Evolutionary conservation across 2,888 invertebrate species (phyloP).

Genomic region (Dynastes maya): DNA sequence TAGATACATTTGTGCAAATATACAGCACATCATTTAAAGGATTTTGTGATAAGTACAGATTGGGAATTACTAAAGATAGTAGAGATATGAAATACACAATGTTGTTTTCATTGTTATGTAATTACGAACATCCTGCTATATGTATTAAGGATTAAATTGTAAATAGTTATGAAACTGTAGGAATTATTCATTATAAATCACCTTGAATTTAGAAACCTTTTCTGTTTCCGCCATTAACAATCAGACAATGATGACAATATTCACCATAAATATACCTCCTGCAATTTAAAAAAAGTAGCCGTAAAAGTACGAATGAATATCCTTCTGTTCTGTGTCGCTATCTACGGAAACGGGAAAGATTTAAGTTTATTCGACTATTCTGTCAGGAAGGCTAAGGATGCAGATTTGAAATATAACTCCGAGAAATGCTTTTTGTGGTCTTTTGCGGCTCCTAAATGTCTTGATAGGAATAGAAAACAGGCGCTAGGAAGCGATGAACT

Average conservation of each 20-base stretch:
- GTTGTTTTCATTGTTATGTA: too few relatives aligned
- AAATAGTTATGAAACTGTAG: too few relatives aligned
- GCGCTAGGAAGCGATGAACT: conserved; percentile 8
- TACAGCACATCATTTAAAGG: too few relatives aligned
- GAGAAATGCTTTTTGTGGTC: not conserved
- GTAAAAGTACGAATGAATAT: conserved; percentile 12
- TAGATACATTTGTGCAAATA: too few relatives aligned
- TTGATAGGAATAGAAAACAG: conserved; percentile 15
- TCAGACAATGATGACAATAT: not conserved
- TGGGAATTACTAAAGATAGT: too few relatives aligned
- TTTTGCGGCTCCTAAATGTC: conserved; percentile 19
- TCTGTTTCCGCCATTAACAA: not conserved
- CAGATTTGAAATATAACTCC: conserved; percentile 42
- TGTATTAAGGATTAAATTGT: too few relatives aligned
- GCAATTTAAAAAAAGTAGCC: not conserved
- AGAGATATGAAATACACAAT: too few relatives aligned
- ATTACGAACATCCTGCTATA: too few relatives aligned
- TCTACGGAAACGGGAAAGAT: not conserved
- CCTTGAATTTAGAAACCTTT: not conserved
- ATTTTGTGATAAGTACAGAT: too few relatives aligned
- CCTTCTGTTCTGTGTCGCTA: conserved; percentile 14
- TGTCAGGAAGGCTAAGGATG: conserved; percentile 45
- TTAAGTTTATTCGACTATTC: conserved; percentile 48
- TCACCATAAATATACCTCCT: too few relatives aligned
- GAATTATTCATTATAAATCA: too few relatives aligned